Evolutionary conservation across 2,113 vertebrate species (phyloP).

Genomic region (Noturus placidus): DNA sequence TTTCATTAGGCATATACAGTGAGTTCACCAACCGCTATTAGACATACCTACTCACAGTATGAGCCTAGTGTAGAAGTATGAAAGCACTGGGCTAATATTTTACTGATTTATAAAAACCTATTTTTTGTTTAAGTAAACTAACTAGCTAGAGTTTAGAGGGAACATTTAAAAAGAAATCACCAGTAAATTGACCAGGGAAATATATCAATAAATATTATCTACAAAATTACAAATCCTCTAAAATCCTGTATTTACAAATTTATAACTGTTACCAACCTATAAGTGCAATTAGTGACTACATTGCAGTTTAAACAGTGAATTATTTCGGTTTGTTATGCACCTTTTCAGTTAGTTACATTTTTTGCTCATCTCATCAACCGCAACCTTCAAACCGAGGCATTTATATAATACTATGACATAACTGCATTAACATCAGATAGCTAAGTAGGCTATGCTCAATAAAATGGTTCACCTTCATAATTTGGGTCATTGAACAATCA

Average conservation of each 20-base stretch:
- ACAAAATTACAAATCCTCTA: not conserved
- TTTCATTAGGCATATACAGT: not conserved
- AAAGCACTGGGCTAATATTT: not conserved
- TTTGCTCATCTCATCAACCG: not conserved
- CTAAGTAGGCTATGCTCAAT: conserved; percentile 37
- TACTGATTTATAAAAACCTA: not conserved
- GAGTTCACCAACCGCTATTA: not conserved
- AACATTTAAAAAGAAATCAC: not conserved
- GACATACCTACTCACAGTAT: not conserved
- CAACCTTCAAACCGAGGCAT: conserved; percentile 2
- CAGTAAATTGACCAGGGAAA: not conserved
- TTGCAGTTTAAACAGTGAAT: not conserved
- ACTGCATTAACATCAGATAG: conserved; percentile 39
- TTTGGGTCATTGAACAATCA: conserved; percentile 47
- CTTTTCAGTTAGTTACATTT: not conserved
- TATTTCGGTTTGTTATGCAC: not conserved
- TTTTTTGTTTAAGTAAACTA: not conserved
- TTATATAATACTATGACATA: conserved; percentile 28
- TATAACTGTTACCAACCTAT: not conserved
- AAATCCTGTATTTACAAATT: not conserved
- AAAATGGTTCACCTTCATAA: conserved; percentile 27
- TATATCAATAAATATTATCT: not conserved
- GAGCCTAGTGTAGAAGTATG: not conserved
- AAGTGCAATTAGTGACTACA: not conserved
- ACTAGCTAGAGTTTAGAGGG: not conserved